Conservation (phyloP, 2,888 invertebrate species). For the Tuberolachnus salignus region DNA sequence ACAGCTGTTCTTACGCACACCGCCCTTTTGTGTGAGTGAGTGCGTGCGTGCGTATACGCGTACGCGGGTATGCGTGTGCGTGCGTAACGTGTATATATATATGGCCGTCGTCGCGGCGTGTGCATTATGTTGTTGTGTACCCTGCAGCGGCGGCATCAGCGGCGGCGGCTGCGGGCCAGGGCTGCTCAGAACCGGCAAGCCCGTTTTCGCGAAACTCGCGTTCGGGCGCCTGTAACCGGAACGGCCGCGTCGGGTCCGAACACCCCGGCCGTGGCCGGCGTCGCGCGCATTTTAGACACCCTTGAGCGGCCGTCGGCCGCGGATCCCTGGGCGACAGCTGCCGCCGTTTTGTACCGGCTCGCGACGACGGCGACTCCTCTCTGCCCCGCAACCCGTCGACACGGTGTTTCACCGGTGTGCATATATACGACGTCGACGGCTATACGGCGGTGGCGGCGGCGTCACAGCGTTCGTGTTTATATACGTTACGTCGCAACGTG, state of each 20-base stretch:
- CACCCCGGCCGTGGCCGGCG: neutral
- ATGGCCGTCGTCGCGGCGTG: constrained; percentile 13
- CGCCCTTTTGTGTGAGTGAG: constrained; percentile 48
- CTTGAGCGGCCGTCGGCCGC: constrained; percentile 41
- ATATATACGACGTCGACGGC: neutral
- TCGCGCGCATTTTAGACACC: constrained; percentile 51
- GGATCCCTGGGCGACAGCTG: constrained; percentile 56
- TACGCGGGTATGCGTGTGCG: neutral
- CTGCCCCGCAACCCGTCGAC: neutral
- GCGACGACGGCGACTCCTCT: constrained; percentile 24
- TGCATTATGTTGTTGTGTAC: constrained; percentile 53
- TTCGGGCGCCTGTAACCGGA: neutral
- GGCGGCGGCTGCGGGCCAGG: constrained; percentile 40
- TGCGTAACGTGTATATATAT: neutral
- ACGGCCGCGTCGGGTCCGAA: neutral
- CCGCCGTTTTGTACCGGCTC: constrained; percentile 48
- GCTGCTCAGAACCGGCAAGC: constrained; percentile 34
- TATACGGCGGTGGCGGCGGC: constrained; percentile 3
- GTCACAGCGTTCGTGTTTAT: constrained; percentile 8
- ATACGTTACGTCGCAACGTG: constrained; percentile 34
- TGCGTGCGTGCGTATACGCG: neutral
- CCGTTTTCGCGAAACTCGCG: constrained; percentile 6
- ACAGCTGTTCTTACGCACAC: constrained; percentile 56
- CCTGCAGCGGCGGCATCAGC: constrained; percentile 39
- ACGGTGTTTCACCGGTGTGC: constrained; percentile 39